Conservation (phyloP, 2,888 invertebrate genomes). For the Amiota mariae region DNA sequence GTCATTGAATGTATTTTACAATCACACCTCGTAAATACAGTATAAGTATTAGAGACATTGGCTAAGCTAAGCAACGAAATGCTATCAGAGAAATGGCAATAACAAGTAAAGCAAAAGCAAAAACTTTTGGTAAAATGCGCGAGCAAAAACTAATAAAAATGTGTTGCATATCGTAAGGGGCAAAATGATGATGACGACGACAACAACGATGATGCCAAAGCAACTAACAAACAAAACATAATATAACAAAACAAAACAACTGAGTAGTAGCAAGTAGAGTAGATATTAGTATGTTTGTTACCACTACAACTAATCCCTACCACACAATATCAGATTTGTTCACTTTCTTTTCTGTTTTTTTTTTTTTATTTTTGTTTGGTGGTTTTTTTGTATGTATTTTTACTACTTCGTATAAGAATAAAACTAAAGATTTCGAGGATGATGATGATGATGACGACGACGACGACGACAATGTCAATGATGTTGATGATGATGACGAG, state of each 20-base stretch:
- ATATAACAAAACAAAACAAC: conserved; percentile 32
- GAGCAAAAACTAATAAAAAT: conserved; percentile 59
- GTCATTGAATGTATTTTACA: no score
- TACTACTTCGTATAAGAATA: conserved; percentile 28
- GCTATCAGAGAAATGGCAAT: conserved; percentile 57
- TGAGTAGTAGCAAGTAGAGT: no score
- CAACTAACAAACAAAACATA: conserved; percentile 30
- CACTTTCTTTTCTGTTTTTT: background rate
- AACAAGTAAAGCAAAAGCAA: no score
- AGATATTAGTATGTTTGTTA: no score
- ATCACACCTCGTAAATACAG: no score
- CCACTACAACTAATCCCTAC: background rate
- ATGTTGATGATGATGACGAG: conserved; percentile 28
- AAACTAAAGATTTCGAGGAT: background rate
- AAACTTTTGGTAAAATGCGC: no score
- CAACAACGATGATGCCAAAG: no score
- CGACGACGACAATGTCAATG: conserved; percentile 1
- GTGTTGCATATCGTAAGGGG: conserved; percentile 52
- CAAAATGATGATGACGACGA: background rate
- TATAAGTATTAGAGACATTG: no score
- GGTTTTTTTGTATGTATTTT: conserved; percentile 37
- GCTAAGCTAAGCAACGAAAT: conserved; percentile 4
- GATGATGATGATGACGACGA: conserved; percentile 7
- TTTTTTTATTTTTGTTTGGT: conserved; percentile 49
- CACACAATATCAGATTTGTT: background rate